Evolutionary conservation across 2,888 invertebrate species (phyloP), one percentile per base, ranked within the genome.

Genomic region (Actias luna): DNA sequence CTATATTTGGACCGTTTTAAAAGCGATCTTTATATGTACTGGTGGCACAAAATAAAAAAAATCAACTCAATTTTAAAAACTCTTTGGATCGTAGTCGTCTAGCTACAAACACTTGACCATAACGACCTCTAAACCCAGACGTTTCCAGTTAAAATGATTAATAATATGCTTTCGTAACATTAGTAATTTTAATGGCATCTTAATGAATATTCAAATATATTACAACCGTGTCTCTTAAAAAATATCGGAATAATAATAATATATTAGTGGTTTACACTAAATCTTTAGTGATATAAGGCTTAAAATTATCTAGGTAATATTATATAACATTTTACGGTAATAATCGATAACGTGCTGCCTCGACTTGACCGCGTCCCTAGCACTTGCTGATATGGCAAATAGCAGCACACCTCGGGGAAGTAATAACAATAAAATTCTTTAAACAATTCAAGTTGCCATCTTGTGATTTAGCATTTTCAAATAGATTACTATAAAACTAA

Each of bases 381-480:
- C 68, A 64, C 69, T 74, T 76, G 79, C 82, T 82, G 84, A 85
- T 84, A 84, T 80, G 78, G 82, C 79, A 77, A 74, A 72, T 73
- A 65, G 71, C 69, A 71, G 69, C 68, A 75, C 74, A 75, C 74
- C 76, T 75, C 69, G 72, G 67, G 66, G 68, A 58, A 68, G 60
- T 63, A 64, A 55, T 66, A 69, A 65, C 70, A 71, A 71, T 67
- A 72, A 52, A 63, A 61, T 39, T 59, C 46, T 16, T 50, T 50
- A 25, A 50, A 55, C n/a, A 55, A 55, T 55, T 1, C 5, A 55
- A 16, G 27, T 46, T 46, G 46, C 22, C 46, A 22, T 12, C 22
- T 55, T 55, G 29, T 25, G 0, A 29, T 16, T 55, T 55, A 55
- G 29, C 52, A 52, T 25, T 16, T 27, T 27, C 12, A 3, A 16